Base-by-base conservation (phyloP, 2,113 vertebrate genomes). In the human (Homo sapiens) region DNA sequence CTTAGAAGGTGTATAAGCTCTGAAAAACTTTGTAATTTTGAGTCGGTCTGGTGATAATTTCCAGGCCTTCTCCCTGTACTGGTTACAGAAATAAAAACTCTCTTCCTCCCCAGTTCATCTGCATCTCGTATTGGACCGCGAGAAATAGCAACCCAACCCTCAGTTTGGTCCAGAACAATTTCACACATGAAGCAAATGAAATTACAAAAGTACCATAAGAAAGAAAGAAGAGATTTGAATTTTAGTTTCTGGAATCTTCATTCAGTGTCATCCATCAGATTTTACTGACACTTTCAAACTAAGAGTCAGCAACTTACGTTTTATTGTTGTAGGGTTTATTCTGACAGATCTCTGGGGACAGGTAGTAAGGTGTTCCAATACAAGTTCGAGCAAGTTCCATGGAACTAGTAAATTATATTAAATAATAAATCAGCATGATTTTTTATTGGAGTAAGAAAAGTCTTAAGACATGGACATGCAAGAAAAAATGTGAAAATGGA, bases 311-410 rank as follows among this genome's bases (percentile, higher is more conserved):
- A 66, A 99, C 99, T 52, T 98, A 99, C 99, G 99, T 99, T 98
- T 99, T 99, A 97, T 99, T 99, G 98, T 99, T 99, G 98, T 99
- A 99, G 0, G 99, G 99, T 45, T 91, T 99, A 98, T 99, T 99
- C 97, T 99, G 99, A 96, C 99, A 99, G 96, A 99, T 99, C 98
- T 99, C 99, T 14, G 99, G 99, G 25, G 99, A 99, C 12, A 99
- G 98, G 93, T 99, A 99, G 97, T 99, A 99, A 0, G 99, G 99
- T 0, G 99, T 99, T 81, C 99, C 99, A 3, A 99, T 98, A 96
- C 99, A 99, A 0, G 99, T 99, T 52, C 97, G 98, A 90, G 99
- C 99, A 86, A 99, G 97, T 96, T 99, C 99, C 98, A 98, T 98
- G 18, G 99, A 99, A 98, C 99, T 99, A 97, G 87, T 1, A 35